These are phyloP conservation scores for Camponotus vicinus DNA, from an alignment of 1,140 invertebrate genomes.

Conservation along the genomic window DNA sequence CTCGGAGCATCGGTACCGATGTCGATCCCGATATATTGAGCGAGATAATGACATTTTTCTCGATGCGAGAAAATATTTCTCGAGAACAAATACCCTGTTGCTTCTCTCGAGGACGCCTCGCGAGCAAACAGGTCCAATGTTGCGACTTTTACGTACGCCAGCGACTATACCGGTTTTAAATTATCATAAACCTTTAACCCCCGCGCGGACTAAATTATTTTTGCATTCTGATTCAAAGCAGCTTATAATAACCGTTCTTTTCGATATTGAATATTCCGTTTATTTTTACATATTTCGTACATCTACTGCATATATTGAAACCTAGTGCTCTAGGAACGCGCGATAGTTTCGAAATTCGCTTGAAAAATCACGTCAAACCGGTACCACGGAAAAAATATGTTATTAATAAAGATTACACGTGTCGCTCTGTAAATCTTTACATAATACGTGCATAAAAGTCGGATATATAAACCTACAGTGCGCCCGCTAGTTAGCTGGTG, in stretches of 20 bases:
- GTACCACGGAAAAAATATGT: neutral
- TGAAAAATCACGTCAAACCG: neutral
- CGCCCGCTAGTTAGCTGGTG: slow-evolving; percentile 43
- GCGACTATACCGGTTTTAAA: slow-evolving; percentile 56
- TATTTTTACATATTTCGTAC: slow-evolving; percentile 2
- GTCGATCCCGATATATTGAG: neutral
- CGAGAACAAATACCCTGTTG: neutral
- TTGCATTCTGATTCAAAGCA: slow-evolving; percentile 19
- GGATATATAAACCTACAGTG: slow-evolving; percentile 34
- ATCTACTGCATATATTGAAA: neutral
- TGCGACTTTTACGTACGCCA: neutral
- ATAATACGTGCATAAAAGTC: slow-evolving; percentile 41
- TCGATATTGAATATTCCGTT: slow-evolving; percentile 5
- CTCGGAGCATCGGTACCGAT: neutral
- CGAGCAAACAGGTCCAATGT: neutral
- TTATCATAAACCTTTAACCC: slow-evolving; percentile 44
- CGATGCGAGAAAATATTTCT: neutral
- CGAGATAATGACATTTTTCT: slow-evolving; percentile 8
- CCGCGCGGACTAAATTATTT: slow-evolving; percentile 51
- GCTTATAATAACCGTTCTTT: neutral
- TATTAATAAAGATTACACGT: slow-evolving; percentile 3
- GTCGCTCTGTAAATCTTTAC: slow-evolving; percentile 19
- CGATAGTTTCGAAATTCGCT: neutral
- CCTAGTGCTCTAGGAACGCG: neutral
- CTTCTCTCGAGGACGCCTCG: neutral